Percentiles rank a stretch among this genome's conserved stretches.
Conservation (phyloP, 2,888 invertebrate species). For the Ichneumoninae sp. region DNA sequence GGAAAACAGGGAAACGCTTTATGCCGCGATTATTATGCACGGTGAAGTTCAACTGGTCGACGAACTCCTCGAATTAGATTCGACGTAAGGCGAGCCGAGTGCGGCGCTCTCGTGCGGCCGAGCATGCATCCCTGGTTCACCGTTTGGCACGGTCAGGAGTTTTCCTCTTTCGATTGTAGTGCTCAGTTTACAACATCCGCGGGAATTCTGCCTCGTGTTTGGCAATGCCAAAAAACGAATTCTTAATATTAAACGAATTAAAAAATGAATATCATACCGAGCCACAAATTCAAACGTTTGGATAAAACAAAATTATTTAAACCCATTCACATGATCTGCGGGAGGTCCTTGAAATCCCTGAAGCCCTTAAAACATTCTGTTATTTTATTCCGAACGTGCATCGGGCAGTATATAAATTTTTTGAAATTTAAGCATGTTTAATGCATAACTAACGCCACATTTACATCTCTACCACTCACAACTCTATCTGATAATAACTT, state of each 20-base stretch:
- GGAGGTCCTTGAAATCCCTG: too few species aligned
- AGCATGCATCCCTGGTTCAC: conserved; percentile 39
- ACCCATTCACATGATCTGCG: neutral
- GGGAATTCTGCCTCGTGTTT: neutral
- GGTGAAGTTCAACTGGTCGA: conserved; percentile 63
- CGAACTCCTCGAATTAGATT: conserved; percentile 63
- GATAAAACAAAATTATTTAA: neutral
- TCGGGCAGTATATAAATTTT: neutral
- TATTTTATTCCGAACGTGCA: too few species aligned
- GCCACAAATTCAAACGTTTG: neutral
- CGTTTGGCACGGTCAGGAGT: conserved; percentile 44
- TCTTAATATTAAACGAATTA: neutral
- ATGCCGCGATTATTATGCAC: conserved; percentile 25
- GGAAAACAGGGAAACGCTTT: conserved; percentile 33
- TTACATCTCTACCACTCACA: too few species aligned
- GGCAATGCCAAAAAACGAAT: neutral
- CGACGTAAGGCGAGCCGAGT: conserved; percentile 36
- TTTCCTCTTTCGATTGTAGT: conserved; percentile 16
- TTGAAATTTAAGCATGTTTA: neutral
- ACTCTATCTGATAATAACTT: too few species aligned
- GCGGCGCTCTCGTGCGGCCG: conserved; percentile 32
- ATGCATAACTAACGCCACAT: neutral
- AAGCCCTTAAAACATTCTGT: too few species aligned
- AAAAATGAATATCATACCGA: neutral
- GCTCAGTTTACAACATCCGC: neutral